phyloP scores from a whole-genome alignment of 2,113 vertebrate genomes.

The Hepsetus odoe region DNA sequence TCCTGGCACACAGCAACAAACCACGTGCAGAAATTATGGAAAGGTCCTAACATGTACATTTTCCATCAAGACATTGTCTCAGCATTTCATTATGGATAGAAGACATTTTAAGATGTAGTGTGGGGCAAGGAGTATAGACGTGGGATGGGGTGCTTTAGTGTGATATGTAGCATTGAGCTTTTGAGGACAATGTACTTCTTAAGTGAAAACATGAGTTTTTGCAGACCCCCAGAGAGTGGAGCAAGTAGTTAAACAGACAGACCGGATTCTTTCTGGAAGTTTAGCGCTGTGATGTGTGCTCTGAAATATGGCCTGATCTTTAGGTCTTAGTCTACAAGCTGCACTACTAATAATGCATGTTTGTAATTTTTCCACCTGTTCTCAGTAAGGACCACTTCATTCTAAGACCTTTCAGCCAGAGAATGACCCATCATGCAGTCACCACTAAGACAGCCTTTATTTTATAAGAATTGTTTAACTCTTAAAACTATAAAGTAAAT shows the following conservation, averaged over 20 bases:
- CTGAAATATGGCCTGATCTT: conserved; percentile 6
- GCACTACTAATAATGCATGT: background rate
- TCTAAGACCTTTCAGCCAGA: background rate
- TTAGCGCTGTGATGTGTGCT: background rate
- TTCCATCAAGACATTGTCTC: no score
- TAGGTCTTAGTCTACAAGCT: background rate
- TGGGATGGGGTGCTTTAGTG: background rate
- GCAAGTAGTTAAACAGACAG: background rate
- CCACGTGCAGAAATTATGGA: no score
- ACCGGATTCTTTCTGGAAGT: conserved; percentile 27
- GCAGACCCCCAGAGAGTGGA: conserved; percentile 3
- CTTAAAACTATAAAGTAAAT: no score
- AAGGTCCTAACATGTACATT: no score
- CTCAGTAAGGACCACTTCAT: background rate
- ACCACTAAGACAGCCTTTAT: no score
- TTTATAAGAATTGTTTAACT: no score
- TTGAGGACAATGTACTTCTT: conserved; percentile 16
- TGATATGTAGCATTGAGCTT: conserved; percentile 4
- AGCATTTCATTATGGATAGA: no score
- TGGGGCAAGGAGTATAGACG: conserved; percentile 19
- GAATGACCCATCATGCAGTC: no score
- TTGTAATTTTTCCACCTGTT: background rate
- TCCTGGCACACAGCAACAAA: no score
- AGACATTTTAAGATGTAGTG: no score
- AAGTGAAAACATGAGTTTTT: conserved; percentile 35